Conservation (phyloP, 2,888 invertebrate genomes). For the Chymomyza amoena region DNA sequence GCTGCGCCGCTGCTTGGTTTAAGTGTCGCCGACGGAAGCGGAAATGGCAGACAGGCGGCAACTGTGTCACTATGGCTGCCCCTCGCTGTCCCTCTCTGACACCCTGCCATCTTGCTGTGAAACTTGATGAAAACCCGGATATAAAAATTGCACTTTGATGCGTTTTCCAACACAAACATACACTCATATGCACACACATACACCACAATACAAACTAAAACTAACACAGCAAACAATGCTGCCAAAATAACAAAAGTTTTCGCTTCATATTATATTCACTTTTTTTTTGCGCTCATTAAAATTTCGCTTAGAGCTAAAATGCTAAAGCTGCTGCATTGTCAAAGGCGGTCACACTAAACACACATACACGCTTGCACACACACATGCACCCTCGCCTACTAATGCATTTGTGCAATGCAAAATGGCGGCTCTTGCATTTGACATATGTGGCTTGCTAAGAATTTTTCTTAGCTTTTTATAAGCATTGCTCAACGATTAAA, state of each 20-base stretch:
- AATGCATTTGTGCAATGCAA: conserved; percentile 31
- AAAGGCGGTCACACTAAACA: conserved; percentile 11
- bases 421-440: conserved; percentile 47
- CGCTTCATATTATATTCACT: conserved; percentile 30
- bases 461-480: conserved; percentile 7
- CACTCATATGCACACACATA: conserved; percentile 10
- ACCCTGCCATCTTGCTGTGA: not conserved
- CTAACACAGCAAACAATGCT: conserved; percentile 53
- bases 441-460: conserved; percentile 53
- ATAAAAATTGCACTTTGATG: conserved; percentile 72
- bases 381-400: conserved; percentile 9
- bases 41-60: conserved; percentile 16
- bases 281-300: conserved; percentile 58
- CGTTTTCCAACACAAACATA: conserved; percentile 37
- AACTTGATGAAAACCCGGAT: conserved; percentile 52
- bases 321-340: conserved; percentile 40
- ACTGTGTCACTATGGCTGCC: not conserved
- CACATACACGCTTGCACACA: conserved; percentile 4
- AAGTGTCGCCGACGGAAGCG: conserved; percentile 41
- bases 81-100: not conserved
- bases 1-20: conserved; percentile 3
- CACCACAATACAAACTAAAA: conserved; percentile 14
- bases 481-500: no score
- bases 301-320: conserved; percentile 53
- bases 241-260: conserved; percentile 61